Evolutionary conservation across 2,113 vertebrate genomes (phyloP), one percentile per base, ranked within the genome.

Genomic region (Oreocharis arfaki): DNA sequence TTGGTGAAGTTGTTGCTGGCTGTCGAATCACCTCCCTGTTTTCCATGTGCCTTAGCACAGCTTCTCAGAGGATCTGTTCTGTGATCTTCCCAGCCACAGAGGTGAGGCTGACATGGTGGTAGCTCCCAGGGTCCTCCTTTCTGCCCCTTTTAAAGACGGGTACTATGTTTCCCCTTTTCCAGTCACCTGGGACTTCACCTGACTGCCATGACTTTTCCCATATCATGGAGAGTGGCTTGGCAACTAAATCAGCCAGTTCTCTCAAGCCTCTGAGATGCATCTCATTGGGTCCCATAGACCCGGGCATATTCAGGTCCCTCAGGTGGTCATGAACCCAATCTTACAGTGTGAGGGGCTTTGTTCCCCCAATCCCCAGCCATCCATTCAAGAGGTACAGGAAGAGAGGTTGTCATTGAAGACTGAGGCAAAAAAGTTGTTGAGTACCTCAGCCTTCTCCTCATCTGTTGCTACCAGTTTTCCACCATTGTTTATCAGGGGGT

Each of bases 291-390:
- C 24, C 37, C 16, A 30, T 24, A 14, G 52, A 26, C 21, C 10
- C 4, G 13, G n/a, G 30, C 20, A 35, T 16, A 11, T 57, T 50
- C 13, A 32, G 4, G 24, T 75, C 49, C 20, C 42, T 57, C 19
- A 16, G 20, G 44, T 35, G 30, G 16, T 35, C 13, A 4, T 2
- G 8, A 35, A 26, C 30, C 5, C 0, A 0, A 1, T 42, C 32
- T 76, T 57, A 30, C 5, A 35, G 42, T 35, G 32, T 16, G 52
- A 57, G 16, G 20, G 35, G 3, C 26, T 57, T 76, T 50, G 26
- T 57, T 76, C 10, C 50, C 13, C 12, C 8, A 20, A 30, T 57
- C 50, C 50, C 20, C 35, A 35, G 5, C 44, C 61, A 8, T 60
- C 44, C 46, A 22, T 77, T 68, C 11, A 52, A 32, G 53, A 50